These are phyloP conservation scores for Picus viridis DNA, from an alignment of 2,797 vertebrate genomes.

Conservation along the genomic window DNA sequence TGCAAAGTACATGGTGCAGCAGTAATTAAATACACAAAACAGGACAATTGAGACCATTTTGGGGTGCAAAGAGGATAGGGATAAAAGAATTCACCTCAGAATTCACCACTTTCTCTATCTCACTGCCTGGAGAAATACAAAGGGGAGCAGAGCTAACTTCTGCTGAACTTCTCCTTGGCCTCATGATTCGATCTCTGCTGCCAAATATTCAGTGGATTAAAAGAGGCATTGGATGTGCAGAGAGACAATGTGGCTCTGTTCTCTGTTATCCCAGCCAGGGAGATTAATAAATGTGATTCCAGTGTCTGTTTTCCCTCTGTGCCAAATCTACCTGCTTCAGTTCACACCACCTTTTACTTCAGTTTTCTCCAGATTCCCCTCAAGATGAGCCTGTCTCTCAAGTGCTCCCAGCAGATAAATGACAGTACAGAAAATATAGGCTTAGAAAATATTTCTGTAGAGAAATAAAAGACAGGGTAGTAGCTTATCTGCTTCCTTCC, in stretches of 20 bases:
- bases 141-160: neutral
- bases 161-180: slow-evolving; percentile 5
- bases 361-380: neutral
- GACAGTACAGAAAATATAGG: neutral
- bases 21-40: neutral
- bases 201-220: neutral
- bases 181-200: neutral
- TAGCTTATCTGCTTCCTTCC: slow-evolving; percentile 23
- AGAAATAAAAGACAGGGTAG: slow-evolving; percentile 33
- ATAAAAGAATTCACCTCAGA: neutral
- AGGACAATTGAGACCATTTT: neutral
- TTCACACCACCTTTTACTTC: neutral
- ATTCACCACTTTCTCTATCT: neutral
- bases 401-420: neutral
- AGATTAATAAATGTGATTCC: neutral
- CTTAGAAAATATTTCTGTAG: neutral
- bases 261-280: neutral
- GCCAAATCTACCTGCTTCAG: neutral
- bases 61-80: neutral
- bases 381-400: neutral
- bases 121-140: neutral
- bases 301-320: neutral
- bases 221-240: slow-evolving; percentile 8
- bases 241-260: neutral
- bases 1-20: neutral